Evolutionary conservation across 2,797 vertebrate genomes (phyloP).

Genomic region (Acestrorhynchus altus): DNA sequence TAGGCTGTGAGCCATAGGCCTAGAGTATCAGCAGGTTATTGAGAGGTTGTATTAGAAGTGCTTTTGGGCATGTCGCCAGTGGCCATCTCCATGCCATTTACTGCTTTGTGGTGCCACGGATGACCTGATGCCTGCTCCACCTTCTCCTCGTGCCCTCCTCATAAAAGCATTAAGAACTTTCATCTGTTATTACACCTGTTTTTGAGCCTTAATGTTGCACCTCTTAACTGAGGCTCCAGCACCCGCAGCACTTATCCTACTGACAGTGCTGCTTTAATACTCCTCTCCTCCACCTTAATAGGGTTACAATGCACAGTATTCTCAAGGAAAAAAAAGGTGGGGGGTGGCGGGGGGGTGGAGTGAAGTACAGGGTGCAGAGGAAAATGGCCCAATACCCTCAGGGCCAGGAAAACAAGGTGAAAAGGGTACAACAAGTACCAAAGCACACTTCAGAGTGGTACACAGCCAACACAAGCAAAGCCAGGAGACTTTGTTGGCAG

Average conservation of each 20-base stretch:
- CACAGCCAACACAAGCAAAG: slow-evolving; percentile 64
- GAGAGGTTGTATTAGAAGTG: slow-evolving; percentile 1
- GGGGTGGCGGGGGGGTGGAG: slow-evolving; percentile 1
- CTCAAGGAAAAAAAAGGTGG: slow-evolving; percentile 17
- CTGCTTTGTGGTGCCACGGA: not conserved
- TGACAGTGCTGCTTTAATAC: slow-evolving; percentile 49
- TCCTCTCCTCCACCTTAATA: slow-evolving; percentile 51
- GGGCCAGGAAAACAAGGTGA: slow-evolving; percentile 70
- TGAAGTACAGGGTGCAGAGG: slow-evolving; percentile 45
- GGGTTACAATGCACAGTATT: slow-evolving; percentile 43
- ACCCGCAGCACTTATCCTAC: slow-evolving; percentile 45
- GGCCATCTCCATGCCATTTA: slow-evolving; percentile 13
- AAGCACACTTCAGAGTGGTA: slow-evolving; percentile 62
- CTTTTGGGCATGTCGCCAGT: not conserved
- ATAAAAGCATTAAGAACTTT: slow-evolving; percentile 16
- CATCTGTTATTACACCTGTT: slow-evolving; percentile 38
- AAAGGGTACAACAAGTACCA: slow-evolving; percentile 59
- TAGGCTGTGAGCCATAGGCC: not conserved
- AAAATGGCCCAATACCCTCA: slow-evolving; percentile 53
- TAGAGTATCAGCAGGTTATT: not conserved
- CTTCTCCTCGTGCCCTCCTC: not conserved
- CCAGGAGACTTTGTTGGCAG: slow-evolving; percentile 75
- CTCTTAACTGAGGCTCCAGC: slow-evolving; percentile 13
- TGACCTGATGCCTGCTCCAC: not conserved
- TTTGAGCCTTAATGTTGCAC: slow-evolving; percentile 35